These are phyloP conservation scores for Eristalis pertinax DNA, from an alignment of 2,888 invertebrate species.

Conservation along the genomic window DNA sequence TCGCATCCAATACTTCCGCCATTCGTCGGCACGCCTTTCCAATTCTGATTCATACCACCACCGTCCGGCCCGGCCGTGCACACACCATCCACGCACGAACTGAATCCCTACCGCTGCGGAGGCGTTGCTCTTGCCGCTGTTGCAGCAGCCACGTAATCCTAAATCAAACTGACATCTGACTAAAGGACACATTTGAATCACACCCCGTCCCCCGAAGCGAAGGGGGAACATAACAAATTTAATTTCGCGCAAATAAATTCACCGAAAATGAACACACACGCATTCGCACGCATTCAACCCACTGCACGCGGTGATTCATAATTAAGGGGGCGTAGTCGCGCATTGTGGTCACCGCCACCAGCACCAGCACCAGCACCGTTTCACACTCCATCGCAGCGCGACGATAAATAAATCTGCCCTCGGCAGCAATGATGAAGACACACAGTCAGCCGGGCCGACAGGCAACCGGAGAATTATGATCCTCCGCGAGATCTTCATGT, in stretches of 20 bases:
- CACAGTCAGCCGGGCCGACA: conserved; percentile 10
- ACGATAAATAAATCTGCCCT: conserved; percentile 67
- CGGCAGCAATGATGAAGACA: conserved; percentile 63
- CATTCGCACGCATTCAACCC: background rate
- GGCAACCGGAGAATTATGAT: conserved; percentile 58
- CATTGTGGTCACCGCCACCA: conserved; percentile 58
- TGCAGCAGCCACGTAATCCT: conserved; percentile 59
- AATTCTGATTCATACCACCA: conserved; percentile 37
- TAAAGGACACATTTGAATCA: conserved; percentile 69
- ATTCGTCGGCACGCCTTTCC: conserved; percentile 23
- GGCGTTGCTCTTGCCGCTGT: conserved; percentile 36
- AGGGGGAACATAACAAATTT: conserved; percentile 39
- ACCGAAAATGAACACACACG: conserved; percentile 42
- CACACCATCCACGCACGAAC: conserved; percentile 28
- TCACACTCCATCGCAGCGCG: conserved; percentile 38
- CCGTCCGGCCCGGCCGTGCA: conserved; percentile 19
- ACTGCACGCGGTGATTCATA: conserved; percentile 53
- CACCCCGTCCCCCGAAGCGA: conserved; percentile 27
- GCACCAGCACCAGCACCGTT: conserved; percentile 11
- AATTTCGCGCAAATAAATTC: conserved; percentile 70
- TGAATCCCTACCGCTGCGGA: conserved; percentile 17
- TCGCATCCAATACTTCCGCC: conserved; percentile 50
- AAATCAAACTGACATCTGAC: conserved; percentile 69
- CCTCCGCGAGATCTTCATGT: conserved; percentile 61
- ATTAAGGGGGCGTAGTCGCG: conserved; percentile 64